Base-by-base conservation (phyloP, 2,888 invertebrate species). In the Orthonychiurus folsomi region DNA sequence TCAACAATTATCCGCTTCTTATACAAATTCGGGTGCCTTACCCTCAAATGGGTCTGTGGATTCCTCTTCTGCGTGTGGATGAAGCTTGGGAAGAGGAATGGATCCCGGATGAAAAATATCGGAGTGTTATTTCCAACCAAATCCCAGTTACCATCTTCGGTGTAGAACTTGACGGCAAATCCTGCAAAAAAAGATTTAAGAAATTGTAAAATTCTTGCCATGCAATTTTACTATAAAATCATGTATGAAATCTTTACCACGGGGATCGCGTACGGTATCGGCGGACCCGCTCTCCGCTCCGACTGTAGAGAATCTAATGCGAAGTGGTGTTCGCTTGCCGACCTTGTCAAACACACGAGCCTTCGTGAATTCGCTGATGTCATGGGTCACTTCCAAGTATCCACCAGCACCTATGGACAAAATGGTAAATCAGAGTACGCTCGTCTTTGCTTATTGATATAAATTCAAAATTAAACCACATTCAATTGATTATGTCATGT, bases 21-120 rank as follows among this genome's bases (percentile, higher is more conserved):
- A 37, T 5, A 28, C 1, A n/a, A 25, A 27, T 52, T 54, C 12
- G 52, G 15, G 21, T 27, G 20, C 18, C 20, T 50, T 73, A 83
- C 84, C 79, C 92, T 93, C 54, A 94, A 80, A 75, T 91, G 89
- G 0, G 91, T 91, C 54, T 83, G 87, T 0, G 97, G 97, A 77
- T 97, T 96, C 69, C 96, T 83, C 77, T 96, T 97, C 77, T 95
- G 95, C 0, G 95, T 93, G 77, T 96, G 96, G 73, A 97, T 93
- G 75, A 97, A 94, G 75, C 89, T 91, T 15, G 95, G 91, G 79
- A 97, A 97, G 59, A 90, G 79, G 21, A 88, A 81, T 0, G 94
- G 89, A 77, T 95, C 95, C 60, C 93, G 84, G 74, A 95, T 85
- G 78, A 93, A 94, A 81, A 93, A 94, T 64, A 94, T 85, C 0